phyloP scores from a whole-genome alignment of 2,797 vertebrate genomes.

The Hirundo rustica region DNA sequence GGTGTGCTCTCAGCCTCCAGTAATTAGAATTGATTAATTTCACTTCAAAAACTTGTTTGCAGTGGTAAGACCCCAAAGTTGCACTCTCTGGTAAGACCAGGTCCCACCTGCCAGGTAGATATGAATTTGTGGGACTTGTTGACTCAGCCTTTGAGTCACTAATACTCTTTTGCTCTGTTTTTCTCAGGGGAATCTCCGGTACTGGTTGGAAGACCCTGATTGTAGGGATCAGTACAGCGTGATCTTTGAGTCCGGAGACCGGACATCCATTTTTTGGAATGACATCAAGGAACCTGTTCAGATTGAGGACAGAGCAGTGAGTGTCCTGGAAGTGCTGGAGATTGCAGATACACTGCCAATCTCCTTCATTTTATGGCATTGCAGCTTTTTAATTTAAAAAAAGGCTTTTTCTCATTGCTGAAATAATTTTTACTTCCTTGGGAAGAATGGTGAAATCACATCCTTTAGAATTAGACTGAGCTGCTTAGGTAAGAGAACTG shows the following conservation, averaged over 20 bases:
- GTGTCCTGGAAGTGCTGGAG: constrained; percentile 55
- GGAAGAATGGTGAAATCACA: background rate
- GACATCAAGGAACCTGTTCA: constrained; percentile 92
- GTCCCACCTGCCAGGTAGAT: background rate
- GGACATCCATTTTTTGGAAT: constrained; percentile 93
- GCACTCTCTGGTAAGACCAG: rapidly evolving
- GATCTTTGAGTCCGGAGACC: constrained; percentile 96
- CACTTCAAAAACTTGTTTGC: background rate
- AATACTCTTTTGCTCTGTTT: background rate
- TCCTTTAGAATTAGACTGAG: background rate
- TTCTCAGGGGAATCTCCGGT: constrained; percentile 91
- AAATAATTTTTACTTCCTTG: background rate
- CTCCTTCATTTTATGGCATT: background rate
- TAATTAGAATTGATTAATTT: background rate
- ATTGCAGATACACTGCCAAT: background rate
- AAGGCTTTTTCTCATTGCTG: background rate
- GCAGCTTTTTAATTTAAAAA: background rate
- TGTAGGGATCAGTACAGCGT: constrained; percentile 98
- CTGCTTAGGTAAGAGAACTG: background rate
- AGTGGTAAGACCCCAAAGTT: background rate
- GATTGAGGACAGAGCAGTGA: constrained; percentile 93
- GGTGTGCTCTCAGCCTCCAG: background rate
- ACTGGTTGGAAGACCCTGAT: constrained; percentile 96
- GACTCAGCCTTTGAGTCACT: background rate
- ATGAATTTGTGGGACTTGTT: background rate